Conservation (phyloP, 53 echinoderm and acorn worm species). For the Apostichopus leukothele region DNA sequence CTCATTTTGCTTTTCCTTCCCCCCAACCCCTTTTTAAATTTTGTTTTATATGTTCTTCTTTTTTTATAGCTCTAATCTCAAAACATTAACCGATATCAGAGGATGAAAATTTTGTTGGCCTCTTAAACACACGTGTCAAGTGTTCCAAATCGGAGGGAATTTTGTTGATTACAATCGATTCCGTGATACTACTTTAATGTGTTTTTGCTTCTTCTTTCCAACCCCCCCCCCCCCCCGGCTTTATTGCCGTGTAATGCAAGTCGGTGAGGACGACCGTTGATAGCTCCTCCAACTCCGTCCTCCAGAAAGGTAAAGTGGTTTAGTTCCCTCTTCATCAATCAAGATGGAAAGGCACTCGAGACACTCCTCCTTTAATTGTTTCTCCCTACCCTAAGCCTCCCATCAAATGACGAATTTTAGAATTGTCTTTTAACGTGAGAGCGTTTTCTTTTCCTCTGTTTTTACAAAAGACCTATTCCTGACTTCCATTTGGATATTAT, state of each 20-base stretch:
- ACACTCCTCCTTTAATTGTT: slow-evolving; percentile 28
- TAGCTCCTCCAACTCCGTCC: background rate
- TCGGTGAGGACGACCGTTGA: background rate
- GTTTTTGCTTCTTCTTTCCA: too few relatives aligned
- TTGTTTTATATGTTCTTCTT: too few relatives aligned
- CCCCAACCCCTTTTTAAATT: too few relatives aligned
- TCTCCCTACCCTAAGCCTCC: slow-evolving; percentile 30
- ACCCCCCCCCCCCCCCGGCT: too few relatives aligned
- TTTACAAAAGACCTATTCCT: slow-evolving; percentile 20
- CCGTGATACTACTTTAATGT: too few relatives aligned
- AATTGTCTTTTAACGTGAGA: slow-evolving; percentile 21
- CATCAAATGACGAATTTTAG: slow-evolving; percentile 38
- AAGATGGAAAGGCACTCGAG: background rate
- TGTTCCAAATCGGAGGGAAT: too few relatives aligned
- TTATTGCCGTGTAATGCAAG: background rate
- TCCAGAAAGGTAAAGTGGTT: background rate
- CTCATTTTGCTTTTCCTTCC: too few relatives aligned
- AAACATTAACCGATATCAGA: too few relatives aligned
- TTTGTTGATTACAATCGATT: too few relatives aligned
- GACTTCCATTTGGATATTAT: slow-evolving; percentile 33
- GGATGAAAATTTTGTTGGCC: too few relatives aligned
- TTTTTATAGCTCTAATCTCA: too few relatives aligned
- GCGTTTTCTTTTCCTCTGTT: background rate
- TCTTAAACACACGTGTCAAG: too few relatives aligned
- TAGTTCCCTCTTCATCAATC: slow-evolving; percentile 21